These are phyloP conservation scores for Drosophila tropicalis DNA, from an alignment of 1,140 invertebrate genomes.

Conservation along the genomic window DNA sequence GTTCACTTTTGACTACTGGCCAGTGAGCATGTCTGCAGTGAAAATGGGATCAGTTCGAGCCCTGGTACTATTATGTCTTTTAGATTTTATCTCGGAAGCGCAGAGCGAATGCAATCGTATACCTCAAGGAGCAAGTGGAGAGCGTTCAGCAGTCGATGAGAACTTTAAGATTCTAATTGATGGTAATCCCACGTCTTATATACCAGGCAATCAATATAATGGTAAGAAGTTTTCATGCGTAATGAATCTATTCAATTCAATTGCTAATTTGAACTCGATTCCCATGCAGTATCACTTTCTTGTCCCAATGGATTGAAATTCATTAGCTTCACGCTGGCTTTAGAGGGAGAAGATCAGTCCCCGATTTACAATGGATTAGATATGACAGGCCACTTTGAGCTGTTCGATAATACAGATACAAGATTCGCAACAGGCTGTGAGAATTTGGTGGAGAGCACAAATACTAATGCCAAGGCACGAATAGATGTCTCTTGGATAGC, in stretches of 20 bases:
- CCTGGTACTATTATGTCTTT: constrained; percentile 23
- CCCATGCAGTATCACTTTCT: constrained; percentile 60
- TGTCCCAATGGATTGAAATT: constrained; percentile 85
- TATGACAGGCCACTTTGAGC: constrained; percentile 85
- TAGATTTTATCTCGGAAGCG: constrained; percentile 4
- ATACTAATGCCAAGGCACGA: constrained; percentile 88
- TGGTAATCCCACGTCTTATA: constrained; percentile 87
- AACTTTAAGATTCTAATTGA: constrained; percentile 86
- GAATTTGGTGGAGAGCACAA: constrained; percentile 90
- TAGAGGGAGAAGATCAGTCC: constrained; percentile 84
- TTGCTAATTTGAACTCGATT: no score
- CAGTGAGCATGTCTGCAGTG: background rate
- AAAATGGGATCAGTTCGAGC: constrained; percentile 22
- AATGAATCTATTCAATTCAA: background rate
- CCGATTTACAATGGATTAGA: constrained; percentile 64
- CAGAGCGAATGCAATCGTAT: constrained; percentile 55
- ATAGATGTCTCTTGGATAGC: constrained; percentile 90
- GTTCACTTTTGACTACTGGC: constrained; percentile 43
- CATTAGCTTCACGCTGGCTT: constrained; percentile 88
- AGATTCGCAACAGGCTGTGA: constrained; percentile 89
- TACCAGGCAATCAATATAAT: constrained; percentile 88
- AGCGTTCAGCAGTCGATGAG: constrained; percentile 83
- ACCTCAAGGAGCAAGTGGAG: constrained; percentile 63
- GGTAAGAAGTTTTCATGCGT: constrained; percentile 56
- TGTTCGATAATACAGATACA: constrained; percentile 86